Base-by-base conservation (phyloP, 2,113 vertebrate genomes). In the Pandion haliaetus region DNA sequence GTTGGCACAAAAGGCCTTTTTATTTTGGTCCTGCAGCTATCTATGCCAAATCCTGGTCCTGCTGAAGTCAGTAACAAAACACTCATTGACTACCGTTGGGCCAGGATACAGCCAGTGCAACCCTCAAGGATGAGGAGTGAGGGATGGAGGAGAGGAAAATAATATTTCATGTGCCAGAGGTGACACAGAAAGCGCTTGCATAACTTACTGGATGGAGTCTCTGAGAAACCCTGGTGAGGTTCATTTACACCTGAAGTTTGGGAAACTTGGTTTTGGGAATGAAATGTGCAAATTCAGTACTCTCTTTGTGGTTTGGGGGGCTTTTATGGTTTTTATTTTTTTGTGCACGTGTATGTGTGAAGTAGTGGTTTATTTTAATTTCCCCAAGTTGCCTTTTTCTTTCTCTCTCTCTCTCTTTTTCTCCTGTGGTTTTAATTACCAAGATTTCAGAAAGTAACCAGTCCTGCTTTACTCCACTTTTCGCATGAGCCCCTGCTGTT, bases 1-100 rank as follows among this genome's bases (percentile, higher is more conserved):
- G 59, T 74, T 96, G 95, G 69, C 96, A 90, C 72, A 92, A 93
- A 93, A 93, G 76, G 28, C 76, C 67, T 90, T 95, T 97, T 94
- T 93, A 86, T 97, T 96, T 92, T 93, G 76, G 44, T 88, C 50
- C 88, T 86, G 59, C 69, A 62, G 85, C 67, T 74, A 8, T 81
- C 50, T 38, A 12, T 88, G 92, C 90, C 95, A 97, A 94, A 88
- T 38, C 76, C 67, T 40, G 47, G 55, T 78, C 76, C 86, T 59
- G 63, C 80, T 91, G 88, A 82, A 91, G 97, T 86, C 90, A 17
- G 57, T 91, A 87, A 91, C 92, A 92, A 65, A 91, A 89, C 69
- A 40, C 14, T 85, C 92, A 79, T 52, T 96, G 93, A 92, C 72
- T 82, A 26, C 65, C 2, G 0, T 49, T 61, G 70, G 65, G 88